These are phyloP conservation scores for Chlamydotis undulata DNA, from an alignment of 2,113 vertebrate genomes.

Conservation along the genomic window DNA sequence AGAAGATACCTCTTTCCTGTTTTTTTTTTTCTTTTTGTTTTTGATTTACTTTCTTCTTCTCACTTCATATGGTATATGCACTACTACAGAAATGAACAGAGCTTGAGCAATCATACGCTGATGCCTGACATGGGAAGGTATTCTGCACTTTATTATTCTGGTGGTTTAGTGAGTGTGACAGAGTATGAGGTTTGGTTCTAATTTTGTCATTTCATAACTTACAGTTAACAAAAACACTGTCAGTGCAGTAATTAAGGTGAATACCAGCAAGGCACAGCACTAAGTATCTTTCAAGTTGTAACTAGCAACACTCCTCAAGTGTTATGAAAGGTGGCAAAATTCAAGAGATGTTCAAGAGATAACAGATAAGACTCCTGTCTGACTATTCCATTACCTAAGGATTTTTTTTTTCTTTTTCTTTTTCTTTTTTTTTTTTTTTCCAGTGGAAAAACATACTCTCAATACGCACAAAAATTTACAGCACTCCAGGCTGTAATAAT, in stretches of 20 bases:
- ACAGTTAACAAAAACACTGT: constrained; percentile 35
- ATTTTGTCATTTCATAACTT: constrained; percentile 32
- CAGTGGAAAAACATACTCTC: constrained; percentile 46
- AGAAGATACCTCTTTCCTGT: background rate
- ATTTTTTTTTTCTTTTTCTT: background rate
- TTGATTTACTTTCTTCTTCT: background rate
- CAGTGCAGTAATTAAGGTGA: constrained; percentile 56
- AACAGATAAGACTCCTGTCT: constrained; percentile 57
- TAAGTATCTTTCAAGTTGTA: constrained; percentile 55
- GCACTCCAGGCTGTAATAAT: background rate
- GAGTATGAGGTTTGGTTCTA: background rate
- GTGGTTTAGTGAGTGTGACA: background rate
- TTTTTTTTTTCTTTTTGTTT: background rate
- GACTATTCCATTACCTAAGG: constrained; percentile 53
- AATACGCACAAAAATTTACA: constrained; percentile 59
- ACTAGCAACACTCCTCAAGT: constrained; percentile 38
- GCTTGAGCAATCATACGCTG: background rate
- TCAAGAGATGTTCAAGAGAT: constrained; percentile 58
- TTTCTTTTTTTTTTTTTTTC: background rate
- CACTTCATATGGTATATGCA: background rate
- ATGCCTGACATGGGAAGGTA: constrained; percentile 31
- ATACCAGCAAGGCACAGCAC: constrained; percentile 31
- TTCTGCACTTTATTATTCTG: constrained; percentile 33
- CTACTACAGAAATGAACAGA: background rate
- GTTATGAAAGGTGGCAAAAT: constrained; percentile 58